Percentiles rank a stretch among this genome's conserved stretches.
Conservation (phyloP, 2,113 vertebrate species). For the Sinocyclocheilus grahami region DNA sequence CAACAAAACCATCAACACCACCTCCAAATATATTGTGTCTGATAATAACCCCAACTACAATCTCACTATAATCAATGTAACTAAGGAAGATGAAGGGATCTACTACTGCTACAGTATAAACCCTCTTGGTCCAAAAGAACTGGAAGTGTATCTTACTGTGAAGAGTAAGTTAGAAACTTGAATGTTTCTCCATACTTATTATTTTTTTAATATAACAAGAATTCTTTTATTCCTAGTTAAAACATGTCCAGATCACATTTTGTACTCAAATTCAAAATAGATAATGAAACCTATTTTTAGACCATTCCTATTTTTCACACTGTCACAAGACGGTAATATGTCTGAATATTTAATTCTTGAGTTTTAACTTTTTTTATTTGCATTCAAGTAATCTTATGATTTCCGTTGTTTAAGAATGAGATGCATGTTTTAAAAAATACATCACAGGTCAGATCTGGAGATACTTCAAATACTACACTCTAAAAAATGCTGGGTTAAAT, state of each 20-base stretch:
- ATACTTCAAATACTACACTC: background rate
- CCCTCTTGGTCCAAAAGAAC: constrained; percentile 69
- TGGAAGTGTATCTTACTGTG: constrained; percentile 85
- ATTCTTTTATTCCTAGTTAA: background rate
- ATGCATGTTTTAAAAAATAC: background rate
- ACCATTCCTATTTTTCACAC: background rate
- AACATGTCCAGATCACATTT: background rate
- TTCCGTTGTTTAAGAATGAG: background rate
- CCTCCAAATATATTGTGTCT: constrained; percentile 73
- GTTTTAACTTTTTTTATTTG: too few species aligned
- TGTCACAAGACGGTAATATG: too few species aligned
- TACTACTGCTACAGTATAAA: constrained; percentile 91
- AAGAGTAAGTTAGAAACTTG: constrained; percentile 76
- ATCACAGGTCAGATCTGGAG: background rate
- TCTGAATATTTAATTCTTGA: too few species aligned
- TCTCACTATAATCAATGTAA: constrained; percentile 86
- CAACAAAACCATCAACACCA: constrained; percentile 62
- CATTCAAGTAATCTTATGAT: background rate
- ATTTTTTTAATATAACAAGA: background rate
- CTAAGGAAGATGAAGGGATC: constrained; percentile 77
- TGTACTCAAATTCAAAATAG: background rate
- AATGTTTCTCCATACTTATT: background rate
- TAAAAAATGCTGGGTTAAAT: too few species aligned
- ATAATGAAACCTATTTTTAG: background rate
- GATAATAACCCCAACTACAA: constrained; percentile 66